Evolutionary conservation across 1,140 invertebrate genomes (phyloP), one percentile per base, ranked within the genome.

Genomic region (Varroa destructor): DNA sequence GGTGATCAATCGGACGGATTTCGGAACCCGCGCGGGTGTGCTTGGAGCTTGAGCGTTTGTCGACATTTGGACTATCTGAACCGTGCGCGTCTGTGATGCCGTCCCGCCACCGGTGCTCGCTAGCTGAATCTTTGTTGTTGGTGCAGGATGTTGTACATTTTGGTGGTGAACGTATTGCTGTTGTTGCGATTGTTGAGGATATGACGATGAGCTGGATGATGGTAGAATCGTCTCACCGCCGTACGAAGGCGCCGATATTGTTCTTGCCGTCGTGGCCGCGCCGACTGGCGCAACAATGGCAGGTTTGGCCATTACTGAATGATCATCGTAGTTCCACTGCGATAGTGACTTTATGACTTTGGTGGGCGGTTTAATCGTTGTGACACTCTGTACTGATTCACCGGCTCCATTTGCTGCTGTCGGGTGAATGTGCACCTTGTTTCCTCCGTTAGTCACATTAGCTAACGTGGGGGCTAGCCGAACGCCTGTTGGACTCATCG

Each of bases 1-100:
- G 46, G 46, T 51, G 8, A 51, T 51, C 46, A 51, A 51, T 8
- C 46, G 3, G 4, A 51, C 46, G 3, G 46, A 8, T 51, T 51
- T 51, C 3, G 46, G 46, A 8, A 51, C 46, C 8, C 46, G 46
- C 46, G 46, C 4, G 8, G 46, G 46, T 8, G 46, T 51, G 3
- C 4, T 51, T 51, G 46, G 46, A 5, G 46, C 40, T 67, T 67
- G 61, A 67, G 61, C 61, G 40, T 46, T 67, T 46, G 61, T 67
- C 12, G 61, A 67, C 61, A 67, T 67, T 67, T 67, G 61, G 46
- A 67, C 61, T 67, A 67, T 67, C 46, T 67, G 61, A 67, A 67
- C 61, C 61, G 61, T 67, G 12, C 46, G 40, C 1, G 61, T 67
- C 46, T 67, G 61, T 14, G 61, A 46, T 12, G 40, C 25, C 25